Conservation (phyloP, 2,113 vertebrate genomes). For the Formicarius rufipectus region DNA sequence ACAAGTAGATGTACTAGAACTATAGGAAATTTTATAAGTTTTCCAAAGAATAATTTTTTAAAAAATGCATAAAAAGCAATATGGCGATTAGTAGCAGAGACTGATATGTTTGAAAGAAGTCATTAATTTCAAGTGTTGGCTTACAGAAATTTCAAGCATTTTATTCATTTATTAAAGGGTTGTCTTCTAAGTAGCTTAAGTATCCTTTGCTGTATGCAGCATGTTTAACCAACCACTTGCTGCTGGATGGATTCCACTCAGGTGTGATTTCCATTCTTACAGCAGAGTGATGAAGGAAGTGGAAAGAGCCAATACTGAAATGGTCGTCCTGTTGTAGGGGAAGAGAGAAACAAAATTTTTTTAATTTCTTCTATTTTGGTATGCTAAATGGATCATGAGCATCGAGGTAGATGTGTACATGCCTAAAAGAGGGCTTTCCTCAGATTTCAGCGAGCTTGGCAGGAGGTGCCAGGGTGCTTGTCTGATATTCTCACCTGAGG, state of each 20-base stretch:
- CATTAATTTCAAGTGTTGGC: conserved; percentile 11
- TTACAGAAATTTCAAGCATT: conserved; percentile 28
- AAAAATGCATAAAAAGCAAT: not conserved
- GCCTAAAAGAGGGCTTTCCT: not conserved
- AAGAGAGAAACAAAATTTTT: not conserved
- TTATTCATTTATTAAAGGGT: conserved; percentile 18
- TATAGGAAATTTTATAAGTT: not conserved
- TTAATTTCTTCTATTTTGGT: not conserved
- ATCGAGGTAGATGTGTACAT: not conserved
- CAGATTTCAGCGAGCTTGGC: not conserved
- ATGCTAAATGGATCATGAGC: not conserved
- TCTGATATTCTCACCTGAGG: not conserved
- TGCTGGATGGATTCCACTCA: not conserved
- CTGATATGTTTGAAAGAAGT: not conserved
- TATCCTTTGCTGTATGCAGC: not conserved
- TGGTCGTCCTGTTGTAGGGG: accelerated
- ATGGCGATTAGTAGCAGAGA: not conserved
- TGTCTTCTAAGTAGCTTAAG: conserved; percentile 18
- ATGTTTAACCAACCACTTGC: conserved; percentile 23
- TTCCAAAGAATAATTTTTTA: not conserved
- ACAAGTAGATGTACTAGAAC: not conserved
- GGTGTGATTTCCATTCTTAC: not conserved
- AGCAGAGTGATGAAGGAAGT: not conserved
- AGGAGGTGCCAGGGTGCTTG: not conserved
- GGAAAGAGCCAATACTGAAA: not conserved